Conservation (phyloP, 2,113 vertebrate species). For the Vidua macroura region DNA sequence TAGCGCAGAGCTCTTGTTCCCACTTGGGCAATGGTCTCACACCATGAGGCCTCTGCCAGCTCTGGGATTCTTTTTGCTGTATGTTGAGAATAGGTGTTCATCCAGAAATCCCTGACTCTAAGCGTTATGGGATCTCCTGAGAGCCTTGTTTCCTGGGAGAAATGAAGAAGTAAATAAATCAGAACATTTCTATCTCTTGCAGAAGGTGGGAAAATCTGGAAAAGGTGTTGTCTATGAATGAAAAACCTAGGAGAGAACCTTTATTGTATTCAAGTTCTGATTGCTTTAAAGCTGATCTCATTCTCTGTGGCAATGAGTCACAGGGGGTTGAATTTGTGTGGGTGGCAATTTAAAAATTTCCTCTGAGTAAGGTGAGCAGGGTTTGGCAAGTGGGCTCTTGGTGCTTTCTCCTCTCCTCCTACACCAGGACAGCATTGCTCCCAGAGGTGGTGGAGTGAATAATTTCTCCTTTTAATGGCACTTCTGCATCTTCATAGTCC, state of each 20-base stretch:
- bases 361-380: not conserved
- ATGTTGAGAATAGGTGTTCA: not conserved
- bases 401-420: conserved; percentile 23
- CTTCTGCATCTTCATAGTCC: not conserved
- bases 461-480: not conserved
- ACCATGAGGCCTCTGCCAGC: not conserved
- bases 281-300: not conserved
- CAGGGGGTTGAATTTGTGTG: not conserved
- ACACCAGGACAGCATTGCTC: not conserved
- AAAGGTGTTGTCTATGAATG: not conserved
- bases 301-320: conserved; percentile 13
- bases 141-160: not conserved
- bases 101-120: not conserved
- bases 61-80: not conserved
- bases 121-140: not conserved
- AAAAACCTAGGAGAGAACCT: not conserved
- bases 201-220: not conserved
- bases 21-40: not conserved
- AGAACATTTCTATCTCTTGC: not conserved
- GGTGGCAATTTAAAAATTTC: conserved; percentile 25
- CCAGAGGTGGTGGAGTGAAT: not conserved
- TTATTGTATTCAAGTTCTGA: not conserved
- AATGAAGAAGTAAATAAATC: not conserved
- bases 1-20: not conserved
- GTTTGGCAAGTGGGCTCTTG: conserved; percentile 17